Evolutionary conservation across 1,140 invertebrate genomes (phyloP).

Genomic region (Nephila pilipes): DNA sequence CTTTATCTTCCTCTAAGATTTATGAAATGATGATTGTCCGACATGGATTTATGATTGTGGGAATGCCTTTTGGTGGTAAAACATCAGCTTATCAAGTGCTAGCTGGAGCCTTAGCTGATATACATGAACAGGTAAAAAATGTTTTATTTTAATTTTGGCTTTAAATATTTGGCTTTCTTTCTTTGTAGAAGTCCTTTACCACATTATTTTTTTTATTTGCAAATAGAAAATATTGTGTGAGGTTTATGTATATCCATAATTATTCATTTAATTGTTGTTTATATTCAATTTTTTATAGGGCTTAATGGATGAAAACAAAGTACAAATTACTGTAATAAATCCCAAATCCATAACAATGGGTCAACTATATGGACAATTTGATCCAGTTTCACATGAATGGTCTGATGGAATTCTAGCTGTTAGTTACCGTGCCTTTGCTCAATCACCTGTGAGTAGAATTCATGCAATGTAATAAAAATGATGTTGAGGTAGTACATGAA

Average conservation of each 20-base stretch:
- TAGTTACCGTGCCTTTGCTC: slow-evolving; percentile 93
- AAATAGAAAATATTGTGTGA: background rate
- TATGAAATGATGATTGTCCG: slow-evolving; percentile 98
- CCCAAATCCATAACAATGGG: slow-evolving; percentile 98
- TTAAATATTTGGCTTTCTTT: background rate
- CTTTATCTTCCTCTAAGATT: slow-evolving; percentile 82
- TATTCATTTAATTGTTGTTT: background rate
- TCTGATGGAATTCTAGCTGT: slow-evolving; percentile 96
- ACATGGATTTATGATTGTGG: slow-evolving; percentile 90
- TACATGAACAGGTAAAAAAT: slow-evolving; percentile 88
- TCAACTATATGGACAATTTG: slow-evolving; percentile 97
- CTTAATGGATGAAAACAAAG: slow-evolving; percentile 91
- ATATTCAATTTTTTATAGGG: slow-evolving; percentile 81
- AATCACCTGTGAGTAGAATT: slow-evolving; percentile 83
- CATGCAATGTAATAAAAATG: too few species aligned
- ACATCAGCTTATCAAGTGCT: slow-evolving; percentile 89
- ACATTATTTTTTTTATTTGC: background rate
- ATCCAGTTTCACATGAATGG: slow-evolving; percentile 94
- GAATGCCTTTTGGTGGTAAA: slow-evolving; percentile 94
- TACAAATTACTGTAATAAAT: slow-evolving; percentile 95
- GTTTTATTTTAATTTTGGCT: background rate
- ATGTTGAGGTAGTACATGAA: too few species aligned
- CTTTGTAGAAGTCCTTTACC: background rate
- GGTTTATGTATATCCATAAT: background rate
- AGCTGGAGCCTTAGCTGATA: slow-evolving; percentile 88